Evolutionary conservation across 1,140 invertebrate species (phyloP).

Genomic region (Hyles vespertilio): DNA sequence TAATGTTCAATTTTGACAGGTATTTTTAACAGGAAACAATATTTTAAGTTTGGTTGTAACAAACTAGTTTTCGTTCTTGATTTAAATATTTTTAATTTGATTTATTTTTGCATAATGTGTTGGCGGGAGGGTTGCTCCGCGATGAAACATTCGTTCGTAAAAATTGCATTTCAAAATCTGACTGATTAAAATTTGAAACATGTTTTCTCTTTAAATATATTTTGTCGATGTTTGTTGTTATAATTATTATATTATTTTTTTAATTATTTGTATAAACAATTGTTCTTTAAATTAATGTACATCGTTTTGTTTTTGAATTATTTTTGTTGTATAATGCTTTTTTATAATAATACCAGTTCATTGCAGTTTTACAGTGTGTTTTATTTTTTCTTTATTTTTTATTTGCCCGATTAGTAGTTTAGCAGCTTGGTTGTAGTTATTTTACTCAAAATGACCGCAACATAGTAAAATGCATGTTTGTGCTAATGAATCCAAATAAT

Average conservation of each 20-base stretch:
- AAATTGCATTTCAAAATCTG: constrained; percentile 72
- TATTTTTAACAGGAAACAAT: constrained; percentile 43
- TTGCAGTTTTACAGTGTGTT: constrained; percentile 81
- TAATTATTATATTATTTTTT: constrained; percentile 79
- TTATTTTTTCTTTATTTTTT: constrained; percentile 74
- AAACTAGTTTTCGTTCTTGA: constrained; percentile 26
- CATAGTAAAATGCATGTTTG: constrained; percentile 46
- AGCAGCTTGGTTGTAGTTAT: constrained; percentile 43
- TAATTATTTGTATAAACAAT: constrained; percentile 80
- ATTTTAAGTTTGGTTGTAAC: constrained; percentile 55
- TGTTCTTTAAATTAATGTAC: constrained; percentile 83
- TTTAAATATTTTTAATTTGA: constrained; percentile 23
- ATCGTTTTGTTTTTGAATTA: constrained; percentile 82
- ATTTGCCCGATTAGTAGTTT: constrained; percentile 60
- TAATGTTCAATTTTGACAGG: constrained; percentile 33
- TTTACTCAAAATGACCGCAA: constrained; percentile 49
- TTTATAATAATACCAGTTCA: constrained; percentile 83
- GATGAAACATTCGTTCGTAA: constrained; percentile 66
- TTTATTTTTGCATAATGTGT: constrained; percentile 62
- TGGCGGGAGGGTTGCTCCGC: constrained; percentile 34
- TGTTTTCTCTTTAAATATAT: constrained; percentile 75
- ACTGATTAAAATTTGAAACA: constrained; percentile 71
- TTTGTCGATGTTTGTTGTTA: constrained; percentile 80
- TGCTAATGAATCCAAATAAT: constrained; percentile 43
- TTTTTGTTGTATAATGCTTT: constrained; percentile 83